These are phyloP conservation scores for Eulemur mongoz DNA, from an alignment of 2,797 vertebrate genomes.

Conservation along the genomic window DNA sequence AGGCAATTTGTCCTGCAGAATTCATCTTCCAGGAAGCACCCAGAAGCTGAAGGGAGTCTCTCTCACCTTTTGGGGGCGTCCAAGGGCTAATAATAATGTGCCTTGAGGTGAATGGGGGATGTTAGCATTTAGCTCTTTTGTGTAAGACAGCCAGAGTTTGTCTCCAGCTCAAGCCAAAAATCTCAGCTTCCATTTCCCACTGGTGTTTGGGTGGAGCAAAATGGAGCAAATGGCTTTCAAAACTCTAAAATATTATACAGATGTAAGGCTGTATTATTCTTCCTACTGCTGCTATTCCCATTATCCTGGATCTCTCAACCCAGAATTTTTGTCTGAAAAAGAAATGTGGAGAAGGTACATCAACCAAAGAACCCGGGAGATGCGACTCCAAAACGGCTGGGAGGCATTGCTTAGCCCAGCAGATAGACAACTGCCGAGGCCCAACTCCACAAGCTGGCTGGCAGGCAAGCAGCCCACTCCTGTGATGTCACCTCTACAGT, in stretches of 20 bases:
- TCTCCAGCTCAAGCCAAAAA: constrained; percentile 47
- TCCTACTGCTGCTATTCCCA: constrained; percentile 73
- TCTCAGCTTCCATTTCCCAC: constrained; percentile 56
- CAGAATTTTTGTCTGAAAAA: constrained; percentile 71
- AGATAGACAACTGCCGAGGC: constrained; percentile 28
- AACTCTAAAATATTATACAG: constrained; percentile 77
- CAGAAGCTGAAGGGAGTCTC: constrained; percentile 40
- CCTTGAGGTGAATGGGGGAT: not conserved
- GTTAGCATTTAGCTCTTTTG: constrained; percentile 26
- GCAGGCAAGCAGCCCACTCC: constrained; percentile 64
- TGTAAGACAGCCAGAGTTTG: constrained; percentile 34
- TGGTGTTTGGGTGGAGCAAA: constrained; percentile 65
- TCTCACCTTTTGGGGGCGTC: constrained; percentile 38
- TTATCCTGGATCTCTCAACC: constrained; percentile 65
- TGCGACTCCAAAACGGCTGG: constrained; percentile 43
- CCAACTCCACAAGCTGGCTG: constrained; percentile 13
- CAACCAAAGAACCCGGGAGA: constrained; percentile 51
- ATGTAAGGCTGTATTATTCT: constrained; percentile 70
- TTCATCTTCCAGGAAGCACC: constrained; percentile 55
- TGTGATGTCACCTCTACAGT: constrained; percentile 72
- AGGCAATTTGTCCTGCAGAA: constrained; percentile 59
- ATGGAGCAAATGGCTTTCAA: constrained; percentile 71
- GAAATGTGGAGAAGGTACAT: constrained; percentile 60
- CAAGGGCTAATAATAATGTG: not conserved
- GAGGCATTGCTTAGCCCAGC: constrained; percentile 17